Evolutionary conservation across 1,140 invertebrate genomes (phyloP).

Genomic region (Bombus fervidus): DNA sequence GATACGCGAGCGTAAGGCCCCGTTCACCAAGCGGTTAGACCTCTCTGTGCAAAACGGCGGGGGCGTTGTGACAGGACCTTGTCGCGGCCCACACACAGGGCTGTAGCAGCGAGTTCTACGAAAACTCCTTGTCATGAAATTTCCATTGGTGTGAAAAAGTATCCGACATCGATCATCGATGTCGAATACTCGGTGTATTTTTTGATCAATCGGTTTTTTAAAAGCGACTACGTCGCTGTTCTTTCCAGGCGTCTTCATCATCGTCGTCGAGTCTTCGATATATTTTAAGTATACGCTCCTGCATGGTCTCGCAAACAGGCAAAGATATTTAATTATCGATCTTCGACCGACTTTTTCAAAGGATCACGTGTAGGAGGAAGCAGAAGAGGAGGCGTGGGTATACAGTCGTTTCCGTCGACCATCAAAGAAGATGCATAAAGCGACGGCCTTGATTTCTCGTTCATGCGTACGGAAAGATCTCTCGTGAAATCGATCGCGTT

Average conservation of each 20-base stretch:
- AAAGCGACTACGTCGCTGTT: no score
- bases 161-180: not conserved
- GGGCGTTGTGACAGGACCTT: slow-evolving; percentile 78
- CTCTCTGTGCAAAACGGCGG: slow-evolving; percentile 66
- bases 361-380: slow-evolving; percentile 34
- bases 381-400: slow-evolving; percentile 5
- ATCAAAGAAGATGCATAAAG: slow-evolving; percentile 50
- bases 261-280: no score
- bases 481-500: slow-evolving; percentile 47
- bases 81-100: slow-evolving; percentile 78
- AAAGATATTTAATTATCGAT: slow-evolving; percentile 42
- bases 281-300: not conserved
- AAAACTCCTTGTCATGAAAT: slow-evolving; percentile 46
- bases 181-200: not conserved
- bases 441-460: slow-evolving; percentile 51
- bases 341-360: slow-evolving; percentile 41
- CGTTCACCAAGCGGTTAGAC: slow-evolving; percentile 67
- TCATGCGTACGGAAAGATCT: slow-evolving; percentile 40
- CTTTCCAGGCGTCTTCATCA: not conserved
- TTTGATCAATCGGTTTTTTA: not conserved
- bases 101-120: slow-evolving; percentile 69
- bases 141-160: not conserved
- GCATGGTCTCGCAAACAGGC: not conserved
- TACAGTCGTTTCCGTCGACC: slow-evolving; percentile 28
- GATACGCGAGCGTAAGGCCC: slow-evolving; percentile 69